Evolutionary conservation across 2,888 invertebrate genomes (phyloP).

Genomic region (Metalampra italica): DNA sequence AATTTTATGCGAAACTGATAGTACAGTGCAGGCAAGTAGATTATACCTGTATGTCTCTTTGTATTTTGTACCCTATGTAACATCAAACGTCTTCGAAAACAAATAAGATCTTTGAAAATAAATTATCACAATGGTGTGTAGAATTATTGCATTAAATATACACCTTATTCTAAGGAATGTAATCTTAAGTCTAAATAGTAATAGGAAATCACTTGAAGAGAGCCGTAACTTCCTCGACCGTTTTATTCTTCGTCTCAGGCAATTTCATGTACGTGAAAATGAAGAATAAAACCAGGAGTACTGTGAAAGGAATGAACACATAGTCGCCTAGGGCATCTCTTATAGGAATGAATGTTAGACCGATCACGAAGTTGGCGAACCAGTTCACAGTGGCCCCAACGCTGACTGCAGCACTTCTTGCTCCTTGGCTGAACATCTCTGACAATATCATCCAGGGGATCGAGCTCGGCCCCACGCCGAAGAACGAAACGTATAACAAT

Average conservation of each 20-base stretch:
- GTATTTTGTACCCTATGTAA: background rate
- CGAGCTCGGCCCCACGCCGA: slow-evolving; percentile 73
- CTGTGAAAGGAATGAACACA: slow-evolving; percentile 69
- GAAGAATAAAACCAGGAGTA: slow-evolving; percentile 64
- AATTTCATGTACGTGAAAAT: slow-evolving; percentile 66
- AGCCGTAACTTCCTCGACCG: slow-evolving; percentile 72
- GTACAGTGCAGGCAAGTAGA: slow-evolving; percentile 16
- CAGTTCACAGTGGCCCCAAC: slow-evolving; percentile 72
- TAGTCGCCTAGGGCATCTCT: slow-evolving; percentile 52
- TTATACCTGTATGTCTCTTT: background rate
- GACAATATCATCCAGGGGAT: slow-evolving; percentile 77
- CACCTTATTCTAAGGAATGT: slow-evolving; percentile 47
- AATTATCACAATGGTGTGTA: slow-evolving; percentile 48
- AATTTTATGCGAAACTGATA: slow-evolving; percentile 40
- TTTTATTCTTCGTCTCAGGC: slow-evolving; percentile 73
- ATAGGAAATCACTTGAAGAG: slow-evolving; percentile 56
- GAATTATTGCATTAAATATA: slow-evolving; percentile 45
- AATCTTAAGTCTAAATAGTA: slow-evolving; percentile 19
- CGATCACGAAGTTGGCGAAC: slow-evolving; percentile 75
- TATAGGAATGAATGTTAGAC: slow-evolving; percentile 63
- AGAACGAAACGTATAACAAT: slow-evolving; percentile 68
- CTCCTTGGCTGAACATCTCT: slow-evolving; percentile 70
- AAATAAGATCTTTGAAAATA: slow-evolving; percentile 26
- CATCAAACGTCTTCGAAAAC: background rate
- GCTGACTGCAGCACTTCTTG: slow-evolving; percentile 70